Evolutionary conservation across 2,888 invertebrate genomes (phyloP).

Genomic region (Pristionchus japonicus): DNA sequence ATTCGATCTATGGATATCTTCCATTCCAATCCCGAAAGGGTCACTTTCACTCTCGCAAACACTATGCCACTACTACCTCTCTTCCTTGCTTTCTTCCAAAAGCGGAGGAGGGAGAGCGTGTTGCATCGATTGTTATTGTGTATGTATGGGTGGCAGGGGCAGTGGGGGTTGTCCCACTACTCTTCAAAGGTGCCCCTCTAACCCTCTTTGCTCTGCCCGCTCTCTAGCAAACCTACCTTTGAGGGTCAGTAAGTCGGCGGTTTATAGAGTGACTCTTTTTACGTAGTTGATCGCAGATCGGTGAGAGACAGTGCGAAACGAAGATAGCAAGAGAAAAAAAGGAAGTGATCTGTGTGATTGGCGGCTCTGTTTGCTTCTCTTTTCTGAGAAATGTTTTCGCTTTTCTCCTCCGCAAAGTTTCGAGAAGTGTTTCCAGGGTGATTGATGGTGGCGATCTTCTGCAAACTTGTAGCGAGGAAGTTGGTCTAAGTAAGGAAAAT

Average conservation of each 20-base stretch:
- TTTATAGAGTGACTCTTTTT: background rate
- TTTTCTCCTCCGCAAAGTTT: slow-evolving; percentile 1
- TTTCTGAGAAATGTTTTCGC: slow-evolving; percentile 12
- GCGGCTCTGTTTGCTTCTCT: background rate
- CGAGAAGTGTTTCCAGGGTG: background rate
- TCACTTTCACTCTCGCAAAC: background rate
- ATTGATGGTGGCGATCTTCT: background rate
- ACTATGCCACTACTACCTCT: background rate
- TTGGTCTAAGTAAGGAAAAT: too few species aligned
- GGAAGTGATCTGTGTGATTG: background rate
- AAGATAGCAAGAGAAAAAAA: too few species aligned
- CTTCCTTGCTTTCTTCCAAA: background rate
- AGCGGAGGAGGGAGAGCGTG: too few species aligned
- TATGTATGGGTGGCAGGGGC: background rate
- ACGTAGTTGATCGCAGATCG: too few species aligned
- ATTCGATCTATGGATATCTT: background rate
- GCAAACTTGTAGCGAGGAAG: background rate
- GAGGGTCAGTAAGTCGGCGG: slow-evolving; percentile 8
- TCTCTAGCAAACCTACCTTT: background rate
- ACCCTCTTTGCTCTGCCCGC: background rate
- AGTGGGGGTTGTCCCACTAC: background rate
- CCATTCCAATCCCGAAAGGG: background rate
- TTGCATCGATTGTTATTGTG: background rate
- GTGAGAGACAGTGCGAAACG: background rate
- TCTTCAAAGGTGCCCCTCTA: background rate